phyloP scores from a whole-genome alignment of 2,113 vertebrate species.

The Cebus imitator region DNA sequence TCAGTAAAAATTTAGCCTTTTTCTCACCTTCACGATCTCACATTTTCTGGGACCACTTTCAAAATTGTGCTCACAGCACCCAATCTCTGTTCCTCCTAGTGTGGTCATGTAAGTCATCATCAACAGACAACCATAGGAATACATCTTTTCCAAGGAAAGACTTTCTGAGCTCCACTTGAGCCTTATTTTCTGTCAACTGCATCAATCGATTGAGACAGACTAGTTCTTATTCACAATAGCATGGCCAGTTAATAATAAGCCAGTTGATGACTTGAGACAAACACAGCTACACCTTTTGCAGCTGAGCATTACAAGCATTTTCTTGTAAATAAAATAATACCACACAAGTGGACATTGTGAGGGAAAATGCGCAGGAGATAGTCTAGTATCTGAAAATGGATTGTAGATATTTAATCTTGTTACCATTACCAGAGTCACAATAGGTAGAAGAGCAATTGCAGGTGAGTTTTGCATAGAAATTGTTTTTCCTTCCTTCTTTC shows the following conservation, averaged over 20 bases:
- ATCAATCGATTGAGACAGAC: background rate
- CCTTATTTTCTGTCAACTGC: background rate
- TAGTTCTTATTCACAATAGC: no score
- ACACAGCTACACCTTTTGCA: background rate
- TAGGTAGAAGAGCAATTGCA: background rate
- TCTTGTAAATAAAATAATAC: background rate
- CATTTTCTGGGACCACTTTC: background rate
- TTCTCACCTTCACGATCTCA: background rate
- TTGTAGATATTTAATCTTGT: no score
- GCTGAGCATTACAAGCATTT: background rate
- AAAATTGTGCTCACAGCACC: background rate
- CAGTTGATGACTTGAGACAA: background rate
- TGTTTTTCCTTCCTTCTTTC: background rate
- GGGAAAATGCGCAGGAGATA: background rate
- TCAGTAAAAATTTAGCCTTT: background rate
- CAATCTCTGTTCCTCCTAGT: background rate
- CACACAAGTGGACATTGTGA: rapidly evolving
- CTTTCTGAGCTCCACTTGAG: background rate
- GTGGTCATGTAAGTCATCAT: rapidly evolving
- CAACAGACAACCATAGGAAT: background rate
- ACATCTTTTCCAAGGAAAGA: background rate
- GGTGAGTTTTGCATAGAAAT: background rate
- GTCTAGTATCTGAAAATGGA: background rate
- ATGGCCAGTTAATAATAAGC: background rate
- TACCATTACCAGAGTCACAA: rapidly evolving